A percentile compares a stretch with the other conserved stretches of the same genome.
Evolutionary conservation across 2,113 vertebrate species (phyloP).

Genomic region (Zingel zingel): DNA sequence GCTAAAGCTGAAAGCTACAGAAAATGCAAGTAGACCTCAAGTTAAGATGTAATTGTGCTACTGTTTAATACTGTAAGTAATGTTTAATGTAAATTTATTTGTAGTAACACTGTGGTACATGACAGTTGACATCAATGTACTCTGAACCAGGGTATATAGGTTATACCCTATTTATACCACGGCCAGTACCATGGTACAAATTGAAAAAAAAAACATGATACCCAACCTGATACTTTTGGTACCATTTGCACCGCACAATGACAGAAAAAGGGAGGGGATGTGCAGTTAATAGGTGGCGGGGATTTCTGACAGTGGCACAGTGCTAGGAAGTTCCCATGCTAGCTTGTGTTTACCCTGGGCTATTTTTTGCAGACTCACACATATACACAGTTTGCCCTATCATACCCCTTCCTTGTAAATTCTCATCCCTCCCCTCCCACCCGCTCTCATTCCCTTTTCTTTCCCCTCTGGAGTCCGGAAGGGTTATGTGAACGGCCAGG

Average conservation of each 20-base stretch:
- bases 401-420: constrained; percentile 71
- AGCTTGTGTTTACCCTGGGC: constrained; percentile 88
- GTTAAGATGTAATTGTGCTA: not conserved
- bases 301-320: constrained; percentile 74
- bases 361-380: constrained; percentile 85
- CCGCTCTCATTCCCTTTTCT: constrained; percentile 43
- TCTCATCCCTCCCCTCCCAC: constrained; percentile 71
- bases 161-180: not conserved
- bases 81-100: not conserved
- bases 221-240: not conserved
- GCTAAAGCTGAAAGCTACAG: too few relatives aligned
- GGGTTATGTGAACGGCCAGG: constrained; percentile 95
- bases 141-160: not conserved
- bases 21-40: too few relatives aligned
- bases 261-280: too few relatives aligned
- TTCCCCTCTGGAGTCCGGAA: constrained; percentile 86
- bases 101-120: not conserved
- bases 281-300: constrained; percentile 27
- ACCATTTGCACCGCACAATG: not conserved
- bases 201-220: not conserved
- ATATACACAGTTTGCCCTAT: constrained; percentile 74
- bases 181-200: not conserved
- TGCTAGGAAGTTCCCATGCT: constrained; percentile 89
- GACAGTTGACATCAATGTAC: not conserved
- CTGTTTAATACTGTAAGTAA: not conserved